phyloP scores from a whole-genome alignment of 2,888 invertebrate species.

The Aethes cnicana region DNA sequence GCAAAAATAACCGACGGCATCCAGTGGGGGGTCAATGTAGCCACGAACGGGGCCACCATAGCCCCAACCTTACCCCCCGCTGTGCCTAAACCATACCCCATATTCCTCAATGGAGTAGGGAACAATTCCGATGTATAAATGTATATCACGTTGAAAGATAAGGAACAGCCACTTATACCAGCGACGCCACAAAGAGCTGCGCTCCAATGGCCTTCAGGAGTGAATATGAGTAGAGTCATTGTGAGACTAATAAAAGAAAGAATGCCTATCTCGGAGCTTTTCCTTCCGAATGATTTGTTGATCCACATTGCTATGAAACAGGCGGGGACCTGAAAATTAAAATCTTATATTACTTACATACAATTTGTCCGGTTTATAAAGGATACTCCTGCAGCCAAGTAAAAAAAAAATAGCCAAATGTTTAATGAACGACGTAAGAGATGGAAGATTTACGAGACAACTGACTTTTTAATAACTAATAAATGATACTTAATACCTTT shows the following conservation, averaged over 20 bases:
- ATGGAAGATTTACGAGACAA: no score
- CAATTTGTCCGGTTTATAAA: no score
- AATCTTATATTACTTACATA: no score
- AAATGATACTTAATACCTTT: no score
- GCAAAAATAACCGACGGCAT: conserved; percentile 53
- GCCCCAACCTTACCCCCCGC: conserved; percentile 54
- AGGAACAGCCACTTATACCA: conserved; percentile 40
- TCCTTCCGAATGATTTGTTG: conserved; percentile 49
- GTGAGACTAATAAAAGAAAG: conserved; percentile 38
- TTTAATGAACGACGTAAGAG: no score
- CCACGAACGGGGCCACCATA: conserved; percentile 57
- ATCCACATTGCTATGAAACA: conserved; percentile 42
- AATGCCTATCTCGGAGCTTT: conserved; percentile 38
- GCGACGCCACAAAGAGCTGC: conserved; percentile 43
- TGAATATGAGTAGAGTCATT: conserved; percentile 46
- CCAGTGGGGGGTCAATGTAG: conserved; percentile 50
- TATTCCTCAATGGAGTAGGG: conserved; percentile 58
- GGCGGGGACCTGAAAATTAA: conserved; percentile 49
- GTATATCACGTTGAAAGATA: conserved; percentile 44
- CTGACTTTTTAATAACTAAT: no score
- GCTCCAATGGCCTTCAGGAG: conserved; percentile 42
- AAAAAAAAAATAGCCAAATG: no score
- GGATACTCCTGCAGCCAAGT: no score
- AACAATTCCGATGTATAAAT: conserved; percentile 55
- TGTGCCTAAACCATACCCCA: conserved; percentile 52